phyloP scores from a whole-genome alignment of 2,888 invertebrate genomes.

The Tuberolachnus salignus region DNA sequence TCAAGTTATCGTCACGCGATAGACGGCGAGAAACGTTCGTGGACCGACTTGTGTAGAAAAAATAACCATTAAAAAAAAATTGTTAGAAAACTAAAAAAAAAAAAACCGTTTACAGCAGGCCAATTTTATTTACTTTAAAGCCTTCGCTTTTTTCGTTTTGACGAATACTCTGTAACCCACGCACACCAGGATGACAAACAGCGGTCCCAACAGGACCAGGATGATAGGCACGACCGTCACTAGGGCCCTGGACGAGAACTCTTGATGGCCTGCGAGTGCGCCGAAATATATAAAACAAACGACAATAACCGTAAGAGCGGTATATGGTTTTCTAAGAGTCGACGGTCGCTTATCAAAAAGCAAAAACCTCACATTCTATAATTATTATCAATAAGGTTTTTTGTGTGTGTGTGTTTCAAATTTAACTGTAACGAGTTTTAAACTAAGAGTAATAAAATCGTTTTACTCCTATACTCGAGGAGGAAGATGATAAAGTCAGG shows the following conservation, averaged over 20 bases:
- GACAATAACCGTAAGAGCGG: too few relatives aligned
- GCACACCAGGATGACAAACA: slow-evolving; percentile 74
- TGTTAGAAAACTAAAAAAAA: neutral
- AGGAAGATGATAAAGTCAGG: too few relatives aligned
- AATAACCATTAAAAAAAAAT: too few relatives aligned
- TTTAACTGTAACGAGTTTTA: too few relatives aligned
- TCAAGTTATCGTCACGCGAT: neutral
- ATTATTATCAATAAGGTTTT: too few relatives aligned
- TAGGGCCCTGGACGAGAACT: slow-evolving; percentile 58
- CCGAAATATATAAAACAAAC: neutral
- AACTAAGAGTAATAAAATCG: too few relatives aligned
- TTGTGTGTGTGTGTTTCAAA: too few relatives aligned
- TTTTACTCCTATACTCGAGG: too few relatives aligned
- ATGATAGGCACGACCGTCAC: slow-evolving; percentile 78
- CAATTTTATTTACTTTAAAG: slow-evolving; percentile 6
- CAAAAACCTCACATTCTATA: too few relatives aligned
- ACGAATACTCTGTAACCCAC: slow-evolving; percentile 66
- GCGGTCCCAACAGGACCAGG: slow-evolving; percentile 77
- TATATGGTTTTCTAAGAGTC: too few relatives aligned
- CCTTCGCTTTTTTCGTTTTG: slow-evolving; percentile 14
- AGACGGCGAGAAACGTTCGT: neutral
- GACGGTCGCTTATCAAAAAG: too few relatives aligned
- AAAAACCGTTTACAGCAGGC: neutral
- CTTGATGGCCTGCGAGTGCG: slow-evolving; percentile 58
- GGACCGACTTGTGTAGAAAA: neutral